These are phyloP conservation scores for Tiliqua scincoides DNA, from an alignment of 2,113 vertebrate species.

Conservation along the genomic window DNA sequence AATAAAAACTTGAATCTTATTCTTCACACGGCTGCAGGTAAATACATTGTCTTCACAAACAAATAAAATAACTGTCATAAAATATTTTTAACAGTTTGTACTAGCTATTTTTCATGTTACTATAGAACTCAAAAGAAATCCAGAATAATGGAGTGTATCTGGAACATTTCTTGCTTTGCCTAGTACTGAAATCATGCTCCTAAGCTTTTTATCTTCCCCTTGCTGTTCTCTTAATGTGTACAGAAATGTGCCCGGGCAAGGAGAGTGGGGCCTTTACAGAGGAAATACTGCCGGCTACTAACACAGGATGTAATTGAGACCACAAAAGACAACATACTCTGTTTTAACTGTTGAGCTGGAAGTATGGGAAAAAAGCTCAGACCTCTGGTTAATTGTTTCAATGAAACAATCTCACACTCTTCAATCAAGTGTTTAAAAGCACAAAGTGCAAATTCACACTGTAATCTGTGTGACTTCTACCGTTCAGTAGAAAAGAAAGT, in stretches of 20 bases:
- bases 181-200: constrained; percentile 34
- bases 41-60: constrained; percentile 30
- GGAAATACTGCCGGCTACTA: constrained; percentile 81
- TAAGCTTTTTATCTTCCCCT: constrained; percentile 36
- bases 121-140: neutral
- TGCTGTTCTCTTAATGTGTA: constrained; percentile 61
- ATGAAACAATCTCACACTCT: constrained; percentile 53
- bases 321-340: constrained; percentile 75
- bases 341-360: constrained; percentile 72
- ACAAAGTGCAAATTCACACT: constrained; percentile 45
- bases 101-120: constrained; percentile 24
- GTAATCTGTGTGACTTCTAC: constrained; percentile 36
- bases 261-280: constrained; percentile 73
- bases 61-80: constrained; percentile 19
- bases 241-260: constrained; percentile 68
- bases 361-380: constrained; percentile 65
- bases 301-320: constrained; percentile 82
- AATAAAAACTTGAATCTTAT: constrained; percentile 12
- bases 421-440: constrained; percentile 30
- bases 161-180: constrained; percentile 27
- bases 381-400: constrained; percentile 62
- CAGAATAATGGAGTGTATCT: neutral
- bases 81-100: constrained; percentile 33
- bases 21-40: constrained; percentile 52
- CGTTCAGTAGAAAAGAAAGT: neutral